phyloP scores from a whole-genome alignment of 2,888 invertebrate species.

The Malthinus seriepunctatus region DNA sequence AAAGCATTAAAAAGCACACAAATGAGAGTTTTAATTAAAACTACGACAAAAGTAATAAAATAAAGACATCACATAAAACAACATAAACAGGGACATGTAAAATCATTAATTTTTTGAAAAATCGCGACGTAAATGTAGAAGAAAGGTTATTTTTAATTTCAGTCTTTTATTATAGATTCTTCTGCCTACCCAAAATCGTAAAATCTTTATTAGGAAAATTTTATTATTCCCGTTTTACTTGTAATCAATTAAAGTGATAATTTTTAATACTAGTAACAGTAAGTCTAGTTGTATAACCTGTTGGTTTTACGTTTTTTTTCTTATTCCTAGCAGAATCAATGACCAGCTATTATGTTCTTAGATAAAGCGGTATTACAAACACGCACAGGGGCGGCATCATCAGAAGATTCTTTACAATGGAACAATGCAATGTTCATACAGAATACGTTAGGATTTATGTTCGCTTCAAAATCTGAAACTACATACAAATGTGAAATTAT shows the following conservation, averaged over 20 bases:
- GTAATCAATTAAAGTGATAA: conserved; percentile 2
- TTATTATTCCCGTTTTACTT: background rate
- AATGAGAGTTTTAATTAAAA: too few species aligned
- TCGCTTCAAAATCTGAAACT: conserved; percentile 25
- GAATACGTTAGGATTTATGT: conserved; percentile 37
- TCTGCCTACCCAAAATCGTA: too few species aligned
- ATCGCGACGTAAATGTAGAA: too few species aligned
- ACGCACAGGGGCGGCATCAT: conserved; percentile 38
- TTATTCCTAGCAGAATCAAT: conserved; percentile 16
- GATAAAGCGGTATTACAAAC: conserved; percentile 37
- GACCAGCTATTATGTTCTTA: conserved; percentile 29
- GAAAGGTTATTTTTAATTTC: too few species aligned
- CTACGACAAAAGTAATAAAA: too few species aligned
- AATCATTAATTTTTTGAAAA: too few species aligned
- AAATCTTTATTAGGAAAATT: too few species aligned
- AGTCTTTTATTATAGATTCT: too few species aligned
- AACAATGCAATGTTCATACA: conserved; percentile 38
- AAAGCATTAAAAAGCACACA: too few species aligned
- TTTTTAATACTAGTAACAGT: background rate
- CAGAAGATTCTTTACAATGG: conserved; percentile 38
- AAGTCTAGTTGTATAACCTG: conserved; percentile 21
- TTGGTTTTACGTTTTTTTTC: conserved; percentile 20
- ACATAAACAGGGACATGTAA: too few species aligned
- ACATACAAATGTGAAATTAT: conserved; percentile 29
- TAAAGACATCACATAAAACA: too few species aligned